A percentile compares a stretch with the other conserved stretches of the same genome.
phyloP scores from a whole-genome alignment of 2,797 vertebrate species.

The Gambusia yucatana region DNA sequence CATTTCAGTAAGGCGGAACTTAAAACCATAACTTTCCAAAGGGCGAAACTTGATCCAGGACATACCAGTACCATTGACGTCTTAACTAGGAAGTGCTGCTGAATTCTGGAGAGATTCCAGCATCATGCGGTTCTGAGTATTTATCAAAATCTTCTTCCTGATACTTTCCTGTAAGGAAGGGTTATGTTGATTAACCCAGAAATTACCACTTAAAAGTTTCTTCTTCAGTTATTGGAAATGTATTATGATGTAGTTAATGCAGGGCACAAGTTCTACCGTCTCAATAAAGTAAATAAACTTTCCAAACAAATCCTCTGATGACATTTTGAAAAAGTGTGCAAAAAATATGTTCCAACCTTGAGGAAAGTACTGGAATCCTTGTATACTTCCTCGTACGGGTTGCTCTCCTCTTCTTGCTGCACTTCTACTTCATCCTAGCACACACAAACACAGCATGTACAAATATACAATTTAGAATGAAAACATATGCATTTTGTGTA shows the following conservation, averaged over 20 bases:
- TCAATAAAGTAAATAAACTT: not conserved
- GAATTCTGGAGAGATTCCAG: not conserved
- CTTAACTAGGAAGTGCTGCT: not conserved
- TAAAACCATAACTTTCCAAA: not conserved
- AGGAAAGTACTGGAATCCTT: slow-evolving; percentile 98
- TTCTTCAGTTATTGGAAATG: not conserved
- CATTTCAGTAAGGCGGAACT: not conserved
- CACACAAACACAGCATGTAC: slow-evolving; percentile 4
- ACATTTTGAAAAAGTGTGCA: not conserved
- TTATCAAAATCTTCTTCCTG: slow-evolving; percentile 3
- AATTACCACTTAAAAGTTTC: not conserved
- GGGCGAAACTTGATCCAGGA: not conserved
- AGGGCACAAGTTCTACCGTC: not conserved
- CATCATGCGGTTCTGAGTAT: not conserved
- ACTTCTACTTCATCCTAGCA: slow-evolving; percentile 91
- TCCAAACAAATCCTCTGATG: not conserved
- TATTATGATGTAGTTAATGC: not conserved
- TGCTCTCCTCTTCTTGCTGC: slow-evolving; percentile 89
- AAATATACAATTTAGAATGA: not conserved
- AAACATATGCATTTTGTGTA: not conserved
- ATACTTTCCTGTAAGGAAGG: not conserved
- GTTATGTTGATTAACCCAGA: not conserved
- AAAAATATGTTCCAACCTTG: slow-evolving; percentile 81
- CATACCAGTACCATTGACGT: not conserved
- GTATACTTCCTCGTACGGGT: slow-evolving; percentile 95